Evolutionary conservation across 2,797 vertebrate species (phyloP).

Genomic region (Enteromius paludinosus): DNA sequence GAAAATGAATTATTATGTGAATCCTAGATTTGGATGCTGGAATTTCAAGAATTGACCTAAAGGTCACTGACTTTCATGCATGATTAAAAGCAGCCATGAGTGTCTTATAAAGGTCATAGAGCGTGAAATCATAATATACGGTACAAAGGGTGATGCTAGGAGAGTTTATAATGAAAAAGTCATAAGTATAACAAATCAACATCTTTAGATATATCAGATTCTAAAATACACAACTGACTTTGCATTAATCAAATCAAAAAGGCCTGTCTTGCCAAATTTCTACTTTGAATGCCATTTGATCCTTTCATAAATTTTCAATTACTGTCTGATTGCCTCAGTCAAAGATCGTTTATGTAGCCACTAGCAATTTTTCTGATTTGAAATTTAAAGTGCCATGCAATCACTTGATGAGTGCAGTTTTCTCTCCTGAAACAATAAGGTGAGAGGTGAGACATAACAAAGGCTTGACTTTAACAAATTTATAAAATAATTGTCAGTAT

Average conservation of each 20-base stretch:
- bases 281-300: constrained; percentile 35
- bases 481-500: not conserved
- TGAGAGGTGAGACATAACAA: not conserved
- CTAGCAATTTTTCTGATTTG: not conserved
- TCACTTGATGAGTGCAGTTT: not conserved
- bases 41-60: constrained; percentile 62
- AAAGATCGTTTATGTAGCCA: constrained; percentile 17
- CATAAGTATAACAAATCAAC: not conserved
- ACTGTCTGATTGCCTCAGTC: constrained; percentile 31
- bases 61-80: constrained; percentile 36
- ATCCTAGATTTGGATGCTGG: constrained; percentile 61
- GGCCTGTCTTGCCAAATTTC: constrained; percentile 28
- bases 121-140: not conserved
- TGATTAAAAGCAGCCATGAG: not conserved
- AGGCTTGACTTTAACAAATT: not conserved
- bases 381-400: constrained; percentile 4
- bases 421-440: not conserved
- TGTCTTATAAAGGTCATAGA: constrained; percentile 13
- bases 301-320: constrained; percentile 44
- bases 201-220: not conserved
- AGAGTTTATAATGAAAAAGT: not conserved
- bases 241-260: constrained; percentile 37
- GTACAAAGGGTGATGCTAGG: not conserved
- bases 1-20: constrained; percentile 58
- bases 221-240: constrained; percentile 25